Percentiles rank a stretch among this genome's conserved stretches.
These are phyloP conservation scores for Etheostoma cragini DNA, from an alignment of 2,113 vertebrate genomes.

Conservation along the genomic window DNA sequence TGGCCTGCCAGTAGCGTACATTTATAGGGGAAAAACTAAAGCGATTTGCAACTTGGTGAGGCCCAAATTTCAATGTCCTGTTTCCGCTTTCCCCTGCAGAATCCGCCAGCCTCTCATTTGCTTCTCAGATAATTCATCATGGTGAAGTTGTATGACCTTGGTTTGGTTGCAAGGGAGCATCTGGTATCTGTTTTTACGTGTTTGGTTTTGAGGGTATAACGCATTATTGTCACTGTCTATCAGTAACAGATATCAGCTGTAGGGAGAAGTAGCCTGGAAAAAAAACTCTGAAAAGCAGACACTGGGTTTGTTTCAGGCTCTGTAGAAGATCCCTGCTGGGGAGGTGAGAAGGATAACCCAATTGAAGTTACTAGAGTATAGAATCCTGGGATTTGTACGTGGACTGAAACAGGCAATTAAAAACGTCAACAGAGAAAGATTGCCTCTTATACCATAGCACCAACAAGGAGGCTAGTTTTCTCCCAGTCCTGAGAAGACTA, in stretches of 20 bases:
- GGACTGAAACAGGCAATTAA: constrained; percentile 39
- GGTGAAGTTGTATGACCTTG: background rate
- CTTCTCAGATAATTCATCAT: background rate
- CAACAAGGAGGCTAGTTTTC: background rate
- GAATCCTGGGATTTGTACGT: constrained; percentile 4
- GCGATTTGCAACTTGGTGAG: background rate
- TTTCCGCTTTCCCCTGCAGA: background rate
- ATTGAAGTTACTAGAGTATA: background rate
- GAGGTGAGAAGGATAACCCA: constrained; percentile 8
- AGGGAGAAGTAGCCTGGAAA: constrained; percentile 9
- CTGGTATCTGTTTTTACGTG: constrained; percentile 4
- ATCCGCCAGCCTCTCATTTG: background rate
- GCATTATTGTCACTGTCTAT: constrained; percentile 11
- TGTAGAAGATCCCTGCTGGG: constrained; percentile 4
- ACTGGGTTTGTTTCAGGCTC: background rate
- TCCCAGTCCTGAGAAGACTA: background rate
- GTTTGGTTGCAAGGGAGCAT: background rate
- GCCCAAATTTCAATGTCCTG: background rate
- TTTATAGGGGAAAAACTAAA: background rate
- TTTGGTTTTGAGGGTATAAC: constrained; percentile 4
- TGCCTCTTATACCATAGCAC: background rate
- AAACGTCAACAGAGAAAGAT: background rate
- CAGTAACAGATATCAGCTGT: background rate
- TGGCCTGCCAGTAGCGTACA: too few species aligned
- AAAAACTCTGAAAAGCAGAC: constrained; percentile 7